Evolutionary conservation across 2,113 vertebrate species (phyloP).

Genomic region (human (Homo sapiens)): DNA sequence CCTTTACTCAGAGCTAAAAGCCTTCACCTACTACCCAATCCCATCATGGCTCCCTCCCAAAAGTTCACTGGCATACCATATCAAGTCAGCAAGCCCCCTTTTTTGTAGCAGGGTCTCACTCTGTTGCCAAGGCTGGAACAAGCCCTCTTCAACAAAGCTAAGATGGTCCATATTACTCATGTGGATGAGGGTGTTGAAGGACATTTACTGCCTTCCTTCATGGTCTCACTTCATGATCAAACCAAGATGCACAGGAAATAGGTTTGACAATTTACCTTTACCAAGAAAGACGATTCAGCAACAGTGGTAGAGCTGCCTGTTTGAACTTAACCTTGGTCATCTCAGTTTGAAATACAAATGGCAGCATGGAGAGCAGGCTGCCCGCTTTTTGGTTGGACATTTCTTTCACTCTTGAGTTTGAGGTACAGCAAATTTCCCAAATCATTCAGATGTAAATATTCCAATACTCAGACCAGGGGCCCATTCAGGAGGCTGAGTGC

Average conservation of each 20-base stretch:
- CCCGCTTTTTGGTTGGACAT: background rate
- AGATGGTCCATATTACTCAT: background rate
- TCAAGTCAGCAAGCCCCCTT: background rate
- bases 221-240: background rate
- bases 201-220: background rate
- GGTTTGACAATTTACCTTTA: background rate
- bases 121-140: background rate
- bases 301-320: background rate
- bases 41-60: background rate
- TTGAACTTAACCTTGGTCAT: background rate
- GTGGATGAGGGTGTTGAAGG: background rate
- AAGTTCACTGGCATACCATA: background rate
- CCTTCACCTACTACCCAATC: background rate
- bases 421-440: background rate
- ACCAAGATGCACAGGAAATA: background rate
- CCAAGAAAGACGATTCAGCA: background rate
- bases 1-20: background rate
- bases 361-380: background rate
- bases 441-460: background rate
- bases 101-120: too few species aligned
- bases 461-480: background rate
- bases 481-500: background rate
- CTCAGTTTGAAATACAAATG: background rate
- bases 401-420: background rate
- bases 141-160: background rate